These are phyloP conservation scores for Heterohyrax brucei DNA, from an alignment of 2,797 vertebrate genomes.

Conservation along the genomic window DNA sequence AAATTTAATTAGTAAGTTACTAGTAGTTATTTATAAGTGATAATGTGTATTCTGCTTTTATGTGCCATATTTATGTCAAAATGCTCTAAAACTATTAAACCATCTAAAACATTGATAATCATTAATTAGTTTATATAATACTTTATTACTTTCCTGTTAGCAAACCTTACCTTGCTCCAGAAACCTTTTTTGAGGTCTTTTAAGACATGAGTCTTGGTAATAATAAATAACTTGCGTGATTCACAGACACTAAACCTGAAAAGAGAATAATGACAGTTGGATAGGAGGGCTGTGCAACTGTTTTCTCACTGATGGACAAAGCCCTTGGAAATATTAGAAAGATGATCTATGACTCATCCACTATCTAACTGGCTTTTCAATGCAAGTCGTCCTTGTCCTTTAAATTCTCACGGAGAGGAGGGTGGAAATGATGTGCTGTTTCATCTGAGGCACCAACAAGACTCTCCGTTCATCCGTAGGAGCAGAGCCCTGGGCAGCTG, in stretches of 20 bases:
- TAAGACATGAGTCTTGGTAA: background rate
- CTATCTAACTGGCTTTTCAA: background rate
- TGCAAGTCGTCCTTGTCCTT: accelerated
- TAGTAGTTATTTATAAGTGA: slow-evolving; percentile 53
- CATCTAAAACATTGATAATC: slow-evolving; percentile 44
- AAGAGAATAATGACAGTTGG: slow-evolving; percentile 68
- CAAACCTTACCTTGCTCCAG: slow-evolving; percentile 38
- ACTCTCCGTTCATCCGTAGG: background rate
- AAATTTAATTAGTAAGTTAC: slow-evolving; percentile 56
- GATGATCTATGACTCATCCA: background rate
- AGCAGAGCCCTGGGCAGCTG: slow-evolving; percentile 85
- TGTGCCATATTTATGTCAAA: slow-evolving; percentile 25
- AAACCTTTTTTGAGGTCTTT: slow-evolving; percentile 49
- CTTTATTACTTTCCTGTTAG: slow-evolving; percentile 53
- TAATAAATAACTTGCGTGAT: slow-evolving; percentile 60
- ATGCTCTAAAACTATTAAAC: slow-evolving; percentile 56
- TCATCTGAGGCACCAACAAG: slow-evolving; percentile 30
- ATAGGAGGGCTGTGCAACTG: background rate
- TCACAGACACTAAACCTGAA: slow-evolving; percentile 44
- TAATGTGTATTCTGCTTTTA: slow-evolving; percentile 44
- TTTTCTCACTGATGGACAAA: slow-evolving; percentile 33
- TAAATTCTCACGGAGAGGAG: slow-evolving; percentile 42
- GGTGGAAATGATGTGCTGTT: background rate
- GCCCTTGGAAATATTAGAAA: background rate
- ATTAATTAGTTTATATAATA: slow-evolving; percentile 60